Evolutionary conservation across 2,113 vertebrate genomes (phyloP), one percentile per base, ranked within the genome.

Genomic region (Spilogale gracilis): DNA sequence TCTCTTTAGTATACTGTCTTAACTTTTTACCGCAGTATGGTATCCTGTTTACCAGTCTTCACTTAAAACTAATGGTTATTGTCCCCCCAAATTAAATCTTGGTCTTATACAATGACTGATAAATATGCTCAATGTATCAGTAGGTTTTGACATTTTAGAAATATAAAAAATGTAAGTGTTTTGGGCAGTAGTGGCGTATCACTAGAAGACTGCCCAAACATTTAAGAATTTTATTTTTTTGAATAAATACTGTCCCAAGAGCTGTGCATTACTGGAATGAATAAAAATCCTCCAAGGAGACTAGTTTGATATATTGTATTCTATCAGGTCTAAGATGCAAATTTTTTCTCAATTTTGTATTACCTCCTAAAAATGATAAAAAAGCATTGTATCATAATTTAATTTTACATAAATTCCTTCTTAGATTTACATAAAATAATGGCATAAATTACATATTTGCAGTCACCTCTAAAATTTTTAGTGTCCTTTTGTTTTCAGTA

Each of bases 181-280:
- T 88, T 38, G 3, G 58, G 71, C 4, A 21, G 16, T 79, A 48
- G 32, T 63, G 38, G 13, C 82, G 25, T 80, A 61, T 88, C 30
- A 74, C n/a, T 67, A 76, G 43, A 96, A 89, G 60, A 80, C 23
- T 76, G 21, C 16, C 84, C 27, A 65, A 61, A 78, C 43, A 23
- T 91, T 87, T 91, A 87, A 93, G 32, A 67, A 93, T 80, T 95
- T 71, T 85, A 82, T 65, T 95, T 95, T 95, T 78, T 82, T 54
- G 20, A 63, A 73, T 87, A 56, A 82, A 67, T 95, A 32, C n/a
- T 73, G 25, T 52, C 79, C 1, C 91, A 23, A 52, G 86, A 63
- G 74, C 81, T 69, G 23, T 61, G 80, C 3, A 43, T 87, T 78
- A 30, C 74, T 74, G 27, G 45, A 65, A 88, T 86, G 56, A 87